A percentile compares a stretch with the other conserved stretches of the same genome.
phyloP scores from a whole-genome alignment of 1,140 invertebrate species.

The Pseudomyrmex flavicornis region DNA sequence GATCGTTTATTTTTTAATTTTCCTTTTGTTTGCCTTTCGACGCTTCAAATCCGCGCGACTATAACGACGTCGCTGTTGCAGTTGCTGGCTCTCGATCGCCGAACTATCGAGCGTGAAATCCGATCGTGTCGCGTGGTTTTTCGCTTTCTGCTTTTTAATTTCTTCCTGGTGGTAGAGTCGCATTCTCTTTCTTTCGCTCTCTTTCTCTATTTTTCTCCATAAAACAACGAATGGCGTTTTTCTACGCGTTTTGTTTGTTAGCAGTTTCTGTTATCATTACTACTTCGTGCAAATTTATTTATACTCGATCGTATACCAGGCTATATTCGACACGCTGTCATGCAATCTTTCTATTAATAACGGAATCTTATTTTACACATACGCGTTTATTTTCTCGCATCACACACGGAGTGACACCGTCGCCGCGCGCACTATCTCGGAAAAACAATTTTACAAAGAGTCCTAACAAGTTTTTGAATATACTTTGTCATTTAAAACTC shows the following conservation, averaged over 20 bases:
- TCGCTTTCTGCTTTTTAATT: conserved; percentile 62
- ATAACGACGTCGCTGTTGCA: conserved; percentile 55
- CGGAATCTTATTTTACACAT: conserved; percentile 27
- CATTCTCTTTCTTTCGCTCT: background rate
- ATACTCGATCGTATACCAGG: conserved; percentile 40
- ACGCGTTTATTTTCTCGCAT: conserved; percentile 29
- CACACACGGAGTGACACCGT: too few relatives aligned
- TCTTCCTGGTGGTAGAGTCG: conserved; percentile 34
- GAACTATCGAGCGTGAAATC: conserved; percentile 61
- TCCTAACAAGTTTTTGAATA: background rate
- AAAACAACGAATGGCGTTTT: conserved; percentile 36
- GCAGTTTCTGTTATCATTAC: conserved; percentile 52
- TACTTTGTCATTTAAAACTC: conserved; percentile 4
- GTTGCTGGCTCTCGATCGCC: conserved; percentile 51
- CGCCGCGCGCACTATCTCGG: conserved; percentile 9
- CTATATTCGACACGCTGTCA: conserved; percentile 49
- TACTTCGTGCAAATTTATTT: conserved; percentile 53
- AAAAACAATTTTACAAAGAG: conserved; percentile 24
- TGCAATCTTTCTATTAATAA: conserved; percentile 51
- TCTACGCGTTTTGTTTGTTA: conserved; percentile 20
- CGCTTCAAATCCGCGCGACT: conserved; percentile 58
- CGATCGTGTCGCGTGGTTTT: conserved; percentile 60
- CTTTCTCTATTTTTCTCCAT: background rate
- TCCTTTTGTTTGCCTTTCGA: conserved; percentile 60
- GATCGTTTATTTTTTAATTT: conserved; percentile 63